Evolutionary conservation across 2,113 vertebrate genomes (phyloP).

Genomic region (Irena cyanogastra): DNA sequence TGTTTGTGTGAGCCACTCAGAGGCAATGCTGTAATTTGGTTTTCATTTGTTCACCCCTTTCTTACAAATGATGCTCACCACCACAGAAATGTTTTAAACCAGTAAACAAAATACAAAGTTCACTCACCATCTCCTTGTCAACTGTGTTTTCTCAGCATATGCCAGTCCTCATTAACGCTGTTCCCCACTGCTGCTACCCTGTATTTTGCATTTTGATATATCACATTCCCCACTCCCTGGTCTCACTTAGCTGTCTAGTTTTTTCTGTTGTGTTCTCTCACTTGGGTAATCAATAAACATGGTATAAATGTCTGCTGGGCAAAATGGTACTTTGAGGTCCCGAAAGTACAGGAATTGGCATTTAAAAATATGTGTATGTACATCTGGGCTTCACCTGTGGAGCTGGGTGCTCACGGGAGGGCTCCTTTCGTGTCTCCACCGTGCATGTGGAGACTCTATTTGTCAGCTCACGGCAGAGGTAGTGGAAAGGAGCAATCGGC

Average conservation of each 20-base stretch:
- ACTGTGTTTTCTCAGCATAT: slow-evolving; percentile 18
- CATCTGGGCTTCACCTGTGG: background rate
- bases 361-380: background rate
- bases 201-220: slow-evolving; percentile 1
- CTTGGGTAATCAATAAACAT: slow-evolving; percentile 46
- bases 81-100: slow-evolving; percentile 17
- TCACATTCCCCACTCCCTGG: background rate
- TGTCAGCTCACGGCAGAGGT: background rate
- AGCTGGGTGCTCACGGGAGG: background rate
- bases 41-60: slow-evolving; percentile 20
- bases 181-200: background rate
- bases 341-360: slow-evolving; percentile 14
- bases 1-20: background rate
- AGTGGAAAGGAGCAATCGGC: background rate
- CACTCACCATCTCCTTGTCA: slow-evolving; percentile 28
- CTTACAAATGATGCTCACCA: background rate
- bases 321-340: slow-evolving; percentile 16
- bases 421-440: background rate
- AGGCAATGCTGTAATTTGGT: slow-evolving; percentile 37
- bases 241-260: background rate
- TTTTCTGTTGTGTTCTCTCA: background rate
- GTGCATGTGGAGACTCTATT: background rate
- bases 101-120: slow-evolving; percentile 30
- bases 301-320: slow-evolving; percentile 47
- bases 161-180: background rate